A percentile compares a stretch with the other conserved stretches of the same genome.
Conservation (phyloP, 1,140 invertebrate genomes). For the Calycopis cecrops region DNA sequence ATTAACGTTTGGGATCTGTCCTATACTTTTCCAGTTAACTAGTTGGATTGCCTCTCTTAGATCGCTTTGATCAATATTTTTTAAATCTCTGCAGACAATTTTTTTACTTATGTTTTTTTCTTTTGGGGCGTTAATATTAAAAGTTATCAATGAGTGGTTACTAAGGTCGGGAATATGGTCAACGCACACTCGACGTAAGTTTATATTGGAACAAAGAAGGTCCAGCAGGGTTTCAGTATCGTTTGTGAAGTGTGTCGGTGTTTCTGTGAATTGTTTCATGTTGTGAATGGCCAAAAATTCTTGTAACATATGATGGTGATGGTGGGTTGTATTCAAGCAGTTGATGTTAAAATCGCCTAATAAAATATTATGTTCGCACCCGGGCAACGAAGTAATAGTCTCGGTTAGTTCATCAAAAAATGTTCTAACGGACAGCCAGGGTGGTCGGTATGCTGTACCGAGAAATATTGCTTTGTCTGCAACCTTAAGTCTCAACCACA, state of each 20-base stretch:
- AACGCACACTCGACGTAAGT: constrained; percentile 1
- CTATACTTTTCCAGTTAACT: constrained; percentile 2
- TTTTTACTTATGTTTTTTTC: not conserved
- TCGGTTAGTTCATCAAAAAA: constrained; percentile 7
- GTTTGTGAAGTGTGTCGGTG: constrained; percentile 11
- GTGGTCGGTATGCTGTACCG: constrained; percentile 12
- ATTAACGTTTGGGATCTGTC: not conserved
- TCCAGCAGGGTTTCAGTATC: constrained; percentile 14
- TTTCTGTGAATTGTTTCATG: not conserved
- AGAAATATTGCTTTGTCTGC: constrained; percentile 10
- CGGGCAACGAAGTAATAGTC: not conserved
- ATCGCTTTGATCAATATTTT: constrained; percentile 9
- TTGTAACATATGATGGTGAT: not conserved
- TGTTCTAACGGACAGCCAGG: not conserved
- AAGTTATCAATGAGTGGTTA: constrained; percentile 9
- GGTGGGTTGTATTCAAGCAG: not conserved
- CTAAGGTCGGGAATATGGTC: constrained; percentile 10
- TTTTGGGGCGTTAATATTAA: constrained; percentile 11
- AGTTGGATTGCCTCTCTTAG: constrained; percentile 4
- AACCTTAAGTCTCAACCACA: constrained; percentile 14
- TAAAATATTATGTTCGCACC: not conserved
- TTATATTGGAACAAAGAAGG: constrained; percentile 6
- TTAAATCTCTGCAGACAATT: not conserved
- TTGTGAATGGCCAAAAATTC: not conserved
- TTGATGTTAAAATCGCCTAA: not conserved